Evolutionary conservation across 2,888 invertebrate species (phyloP).

Genomic region (Xanthostigma xanthostigma): DNA sequence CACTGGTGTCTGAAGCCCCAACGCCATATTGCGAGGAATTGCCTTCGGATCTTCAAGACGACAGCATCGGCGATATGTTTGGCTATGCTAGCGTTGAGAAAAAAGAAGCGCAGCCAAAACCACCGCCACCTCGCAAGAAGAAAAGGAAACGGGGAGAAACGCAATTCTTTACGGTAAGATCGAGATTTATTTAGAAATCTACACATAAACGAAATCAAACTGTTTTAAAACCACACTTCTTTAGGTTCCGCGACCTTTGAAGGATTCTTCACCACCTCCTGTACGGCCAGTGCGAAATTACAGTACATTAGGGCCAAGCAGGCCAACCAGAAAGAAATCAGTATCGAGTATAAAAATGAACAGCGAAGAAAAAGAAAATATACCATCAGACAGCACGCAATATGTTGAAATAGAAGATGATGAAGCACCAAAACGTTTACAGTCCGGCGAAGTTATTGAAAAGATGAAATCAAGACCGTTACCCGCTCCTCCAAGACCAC

Average conservation of each 20-base stretch:
- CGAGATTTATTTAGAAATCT: no score
- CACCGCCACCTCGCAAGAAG: constrained; percentile 41
- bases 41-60: constrained; percentile 23
- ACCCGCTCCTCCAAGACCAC: constrained; percentile 75
- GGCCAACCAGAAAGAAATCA: constrained; percentile 46
- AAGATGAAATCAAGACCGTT: constrained; percentile 76
- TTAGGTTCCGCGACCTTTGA: constrained; percentile 27
- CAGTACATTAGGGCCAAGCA: constrained; percentile 40
- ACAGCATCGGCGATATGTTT: constrained; percentile 19
- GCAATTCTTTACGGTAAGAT: constrained; percentile 50
- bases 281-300: constrained; percentile 42
- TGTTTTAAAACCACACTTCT: no score
- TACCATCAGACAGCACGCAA: constrained; percentile 31
- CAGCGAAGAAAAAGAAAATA: constrained; percentile 28
- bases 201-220: no score
- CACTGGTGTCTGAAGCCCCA: constrained; percentile 37
- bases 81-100: constrained; percentile 72
- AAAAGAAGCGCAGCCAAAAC: constrained; percentile 42
- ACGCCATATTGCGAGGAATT: constrained; percentile 22
- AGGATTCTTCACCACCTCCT: constrained; percentile 34
- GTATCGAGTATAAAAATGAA: constrained; percentile 37
- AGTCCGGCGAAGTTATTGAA: constrained; percentile 59
- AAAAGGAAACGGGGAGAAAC: constrained; percentile 26
- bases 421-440: constrained; percentile 41
- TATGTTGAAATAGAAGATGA: constrained; percentile 46